Percentiles rank a stretch among this genome's conserved stretches.
These are phyloP conservation scores for Parotocinclus haroldoi DNA, from an alignment of 2,797 vertebrate genomes.

Conservation along the genomic window DNA sequence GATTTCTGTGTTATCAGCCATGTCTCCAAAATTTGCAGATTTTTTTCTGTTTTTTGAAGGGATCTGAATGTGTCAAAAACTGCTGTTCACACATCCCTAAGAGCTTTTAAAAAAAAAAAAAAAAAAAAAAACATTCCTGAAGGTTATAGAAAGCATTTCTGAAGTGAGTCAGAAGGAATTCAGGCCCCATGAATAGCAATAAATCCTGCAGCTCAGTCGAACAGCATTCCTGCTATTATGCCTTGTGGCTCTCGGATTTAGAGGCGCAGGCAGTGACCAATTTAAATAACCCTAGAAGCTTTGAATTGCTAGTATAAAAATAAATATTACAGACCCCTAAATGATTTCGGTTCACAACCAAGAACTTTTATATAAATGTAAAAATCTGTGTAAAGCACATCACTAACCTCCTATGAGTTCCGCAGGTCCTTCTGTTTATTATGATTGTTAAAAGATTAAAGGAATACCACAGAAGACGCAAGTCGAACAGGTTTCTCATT, in stretches of 20 bases:
- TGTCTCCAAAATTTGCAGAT: constrained; percentile 2
- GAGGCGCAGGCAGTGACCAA: constrained; percentile 3
- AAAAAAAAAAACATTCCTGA: not conserved
- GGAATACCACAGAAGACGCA: no score
- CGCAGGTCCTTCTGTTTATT: no score
- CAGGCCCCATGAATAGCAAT: constrained; percentile 29
- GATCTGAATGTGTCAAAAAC: constrained; percentile 28
- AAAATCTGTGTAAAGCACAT: no score
- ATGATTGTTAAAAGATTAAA: no score
- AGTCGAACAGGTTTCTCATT: no score
- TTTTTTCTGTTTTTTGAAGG: not conserved
- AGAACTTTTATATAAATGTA: no score
- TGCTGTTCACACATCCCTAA: constrained; percentile 11
- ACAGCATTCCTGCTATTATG: constrained; percentile 11
- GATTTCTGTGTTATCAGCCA: constrained; percentile 25
- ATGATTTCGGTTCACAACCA: no score
- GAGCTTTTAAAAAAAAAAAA: no score
- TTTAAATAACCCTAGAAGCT: constrained; percentile 10
- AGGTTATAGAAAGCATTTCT: not conserved
- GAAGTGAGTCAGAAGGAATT: constrained; percentile 14
- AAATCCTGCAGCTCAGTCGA: constrained; percentile 29
- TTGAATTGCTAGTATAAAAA: not conserved
- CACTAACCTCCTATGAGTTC: no score
- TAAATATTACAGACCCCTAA: not conserved
- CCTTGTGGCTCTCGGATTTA: constrained; percentile 15